Percentiles rank a stretch among this genome's conserved stretches.
Evolutionary conservation across 2,113 vertebrate species (phyloP).

Genomic region (Chauna torquata): DNA sequence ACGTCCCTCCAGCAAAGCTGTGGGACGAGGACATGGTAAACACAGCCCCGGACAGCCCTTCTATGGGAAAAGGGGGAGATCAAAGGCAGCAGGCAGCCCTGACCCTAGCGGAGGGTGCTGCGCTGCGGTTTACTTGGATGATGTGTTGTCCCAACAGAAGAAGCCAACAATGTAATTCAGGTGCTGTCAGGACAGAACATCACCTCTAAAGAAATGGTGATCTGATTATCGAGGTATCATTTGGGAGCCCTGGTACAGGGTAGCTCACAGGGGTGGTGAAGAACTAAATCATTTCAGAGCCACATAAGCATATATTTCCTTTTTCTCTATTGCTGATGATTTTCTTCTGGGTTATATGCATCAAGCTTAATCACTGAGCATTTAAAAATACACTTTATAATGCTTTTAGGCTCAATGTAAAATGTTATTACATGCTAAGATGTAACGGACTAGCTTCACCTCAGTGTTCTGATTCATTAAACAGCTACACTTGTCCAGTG

Average conservation of each 20-base stretch:
- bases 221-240: not conserved
- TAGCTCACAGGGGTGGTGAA: not conserved
- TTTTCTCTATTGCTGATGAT: not conserved
- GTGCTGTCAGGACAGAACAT: slow-evolving; percentile 14
- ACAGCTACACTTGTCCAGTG: not conserved
- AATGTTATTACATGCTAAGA: not conserved
- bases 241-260: not conserved
- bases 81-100: not conserved
- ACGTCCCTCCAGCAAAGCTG: not conserved
- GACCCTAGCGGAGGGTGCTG: not conserved
- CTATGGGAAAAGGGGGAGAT: not conserved
- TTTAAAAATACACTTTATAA: not conserved
- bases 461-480: slow-evolving; percentile 27
- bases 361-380: not conserved
- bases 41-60: not conserved
- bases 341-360: not conserved
- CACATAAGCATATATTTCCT: not conserved
- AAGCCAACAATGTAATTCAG: not conserved
- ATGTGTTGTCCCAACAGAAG: not conserved
- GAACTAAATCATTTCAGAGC: slow-evolving; percentile 1
- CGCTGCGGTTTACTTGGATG: slow-evolving; percentile 21
- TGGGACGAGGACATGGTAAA: not conserved
- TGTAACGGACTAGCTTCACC: not conserved
- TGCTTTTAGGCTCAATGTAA: not conserved
- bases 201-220: slow-evolving; percentile 25